Evolutionary conservation across 2,113 vertebrate species (phyloP), one percentile per base, ranked within the genome.

Genomic region (Tor tambroides): DNA sequence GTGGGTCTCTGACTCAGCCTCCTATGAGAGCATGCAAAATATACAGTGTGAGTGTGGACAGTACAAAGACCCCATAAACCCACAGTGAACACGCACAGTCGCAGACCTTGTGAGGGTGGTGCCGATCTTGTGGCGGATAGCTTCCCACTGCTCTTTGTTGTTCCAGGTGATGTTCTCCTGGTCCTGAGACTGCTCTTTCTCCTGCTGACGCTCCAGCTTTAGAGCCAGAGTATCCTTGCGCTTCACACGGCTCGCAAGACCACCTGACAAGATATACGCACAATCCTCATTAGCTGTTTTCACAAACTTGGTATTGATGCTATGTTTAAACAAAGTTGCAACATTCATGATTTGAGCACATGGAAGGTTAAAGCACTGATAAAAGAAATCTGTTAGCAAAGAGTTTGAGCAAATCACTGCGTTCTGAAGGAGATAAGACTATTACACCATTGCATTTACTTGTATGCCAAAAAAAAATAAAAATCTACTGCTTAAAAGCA

Each of bases 1-100:
- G 96, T 94, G 0, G 98, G 98, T 87, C 98, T 98, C 94, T 99
- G 98, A 93, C 98, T 99, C 91, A 99, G 89, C 81, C 98, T 94
- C 94, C 98, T 99, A 5, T 67, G 4, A 85, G 19, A 69, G 76
- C 59, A 67, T 49, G 83, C 56, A 59, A 82, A 71, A 81, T 7
- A 54, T 41, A 65, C 49, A 51, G 43, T 69, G 59, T 51, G 28
- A 79, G 85, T 69, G 30, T 46, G 15, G 6, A 80, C 69, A 28
- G 3, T 17, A 51, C 14, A 65, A 23, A 54, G 32, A 26, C 26
- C 4, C n/a, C 41, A 32, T 63, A 30, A 72, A 46, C 2, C 0
- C 63, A 9, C 6, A 30, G 71, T 78, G 46, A 38, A 87, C 67
- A 63, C 23, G 79, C 78, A 76, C 76, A 51, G 15, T 17, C 49